phyloP scores from a whole-genome alignment of 2,888 invertebrate genomes.

The Corbicula japonica region DNA sequence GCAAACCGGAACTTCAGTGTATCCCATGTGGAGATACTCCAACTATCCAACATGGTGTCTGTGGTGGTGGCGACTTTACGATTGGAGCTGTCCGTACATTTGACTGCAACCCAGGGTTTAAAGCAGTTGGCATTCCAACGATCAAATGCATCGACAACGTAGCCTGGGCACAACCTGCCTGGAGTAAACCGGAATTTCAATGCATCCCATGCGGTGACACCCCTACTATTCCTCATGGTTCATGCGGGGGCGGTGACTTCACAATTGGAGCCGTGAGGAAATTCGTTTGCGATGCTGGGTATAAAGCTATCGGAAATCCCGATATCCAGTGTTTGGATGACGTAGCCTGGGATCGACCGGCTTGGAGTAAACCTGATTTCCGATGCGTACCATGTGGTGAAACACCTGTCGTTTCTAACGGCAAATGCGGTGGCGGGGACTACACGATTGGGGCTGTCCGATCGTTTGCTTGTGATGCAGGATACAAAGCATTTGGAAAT shows the following conservation, averaged over 20 bases:
- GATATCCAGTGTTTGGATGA: conserved; percentile 41
- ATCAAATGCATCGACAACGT: conserved; percentile 33
- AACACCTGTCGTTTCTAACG: conserved; percentile 37
- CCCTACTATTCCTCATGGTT: conserved; percentile 35
- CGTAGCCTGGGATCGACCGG: background rate
- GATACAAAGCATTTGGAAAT: conserved; percentile 44
- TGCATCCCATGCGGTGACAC: conserved; percentile 46
- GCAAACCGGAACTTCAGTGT: conserved; percentile 32
- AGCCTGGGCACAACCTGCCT: conserved; percentile 18
- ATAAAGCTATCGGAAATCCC: conserved; percentile 41
- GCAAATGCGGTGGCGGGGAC: conserved; percentile 38
- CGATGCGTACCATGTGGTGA: conserved; percentile 47
- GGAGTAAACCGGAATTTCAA: conserved; percentile 21
- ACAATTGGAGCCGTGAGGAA: conserved; percentile 29
- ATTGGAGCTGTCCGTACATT: conserved; percentile 37
- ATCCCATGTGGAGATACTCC: conserved; percentile 49
- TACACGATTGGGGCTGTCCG: conserved; percentile 25
- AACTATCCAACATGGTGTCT: conserved; percentile 30
- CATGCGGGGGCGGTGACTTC: conserved; percentile 32
- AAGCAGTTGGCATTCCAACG: conserved; percentile 25
- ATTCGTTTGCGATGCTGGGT: conserved; percentile 42
- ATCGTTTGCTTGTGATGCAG: conserved; percentile 27
- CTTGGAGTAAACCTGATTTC: conserved; percentile 44
- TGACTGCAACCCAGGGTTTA: conserved; percentile 43
- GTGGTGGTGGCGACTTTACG: conserved; percentile 38